Base-by-base conservation (phyloP, 1,140 invertebrate genomes). In the Macrobrachium nipponense region DNA sequence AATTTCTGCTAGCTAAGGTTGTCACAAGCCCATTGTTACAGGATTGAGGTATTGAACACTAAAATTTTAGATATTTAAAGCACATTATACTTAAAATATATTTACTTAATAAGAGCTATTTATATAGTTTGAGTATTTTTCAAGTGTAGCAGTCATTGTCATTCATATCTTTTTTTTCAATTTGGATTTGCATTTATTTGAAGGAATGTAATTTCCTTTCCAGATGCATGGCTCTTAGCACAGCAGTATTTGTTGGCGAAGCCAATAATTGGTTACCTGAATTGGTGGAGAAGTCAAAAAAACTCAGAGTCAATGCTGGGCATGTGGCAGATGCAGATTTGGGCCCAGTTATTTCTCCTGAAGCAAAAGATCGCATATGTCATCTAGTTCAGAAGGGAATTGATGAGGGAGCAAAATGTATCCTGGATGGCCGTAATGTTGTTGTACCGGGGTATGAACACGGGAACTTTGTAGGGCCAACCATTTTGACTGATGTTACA, bases 391-490 rank as follows among this genome's bases (percentile, higher is more conserved):
- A 99, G 91, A 95, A 95, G 73, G 96, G 96, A 36, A 93, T 96
- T 20, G 94, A 98, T 90, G 95, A 98, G 89, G 98, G 98, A 59
- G 98, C 98, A 11, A 94, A 96, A 88, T 92, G 98, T 36, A 91
- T 95, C 14, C 92, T 99, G 12, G 99, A 99, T 92, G 99, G 99
- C 5, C 93, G 98, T 76, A 92, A 94, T 78, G 91, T 98, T 82
- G 94, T 92, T 75, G 97, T 99, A 5, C 91, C 94, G 8, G 96
- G 96, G 36, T 99, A 95, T 91, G 97, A 98, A 90, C 96, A 97
- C 58, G 99, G 99, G 84, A 99, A 99, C 92, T 99, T 99, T 92
- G 95, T 99, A 27, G 99, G 98, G 5, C 98, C 98, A 1, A 99
- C 98, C 5, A 94, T 99, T 85, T 91, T 99, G 4, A 95, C 96